These are phyloP conservation scores for Isurus oxyrinchus DNA, from an alignment of 2,113 vertebrate genomes.

Conservation along the genomic window DNA sequence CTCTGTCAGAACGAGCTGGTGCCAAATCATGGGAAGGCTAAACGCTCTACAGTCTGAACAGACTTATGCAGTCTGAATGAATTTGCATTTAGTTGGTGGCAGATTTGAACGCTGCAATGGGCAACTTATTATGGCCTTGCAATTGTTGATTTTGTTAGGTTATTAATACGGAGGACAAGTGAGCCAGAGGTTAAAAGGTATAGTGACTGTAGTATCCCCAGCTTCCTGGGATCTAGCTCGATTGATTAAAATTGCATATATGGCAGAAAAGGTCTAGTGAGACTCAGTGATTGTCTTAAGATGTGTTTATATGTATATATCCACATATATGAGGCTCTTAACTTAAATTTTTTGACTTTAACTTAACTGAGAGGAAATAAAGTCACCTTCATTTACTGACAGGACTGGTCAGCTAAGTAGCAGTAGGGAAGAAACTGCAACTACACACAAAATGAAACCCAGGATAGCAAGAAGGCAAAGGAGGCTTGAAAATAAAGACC, in stretches of 20 bases:
- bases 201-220: not conserved
- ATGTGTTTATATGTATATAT: not conserved
- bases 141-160: not conserved
- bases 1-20: not conserved
- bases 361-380: not conserved
- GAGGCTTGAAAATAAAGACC: not conserved
- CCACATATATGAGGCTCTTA: too few species aligned
- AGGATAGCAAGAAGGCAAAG: not conserved
- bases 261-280: not conserved
- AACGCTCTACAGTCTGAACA: not conserved
- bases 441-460: not conserved
- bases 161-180: not conserved
- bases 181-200: not conserved
- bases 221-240: not conserved
- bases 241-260: not conserved
- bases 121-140: not conserved
- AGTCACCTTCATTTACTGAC: not conserved
- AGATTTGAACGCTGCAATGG: not conserved
- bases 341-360: slow-evolving; percentile 10
- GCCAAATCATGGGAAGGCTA: not conserved
- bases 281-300: not conserved
- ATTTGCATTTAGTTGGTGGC: not conserved
- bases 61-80: too few species aligned
- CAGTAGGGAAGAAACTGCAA: not conserved
- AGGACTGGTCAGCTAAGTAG: not conserved